Conservation (phyloP, 2,888 invertebrate species). For the Agonopterix alstromeriana region DNA sequence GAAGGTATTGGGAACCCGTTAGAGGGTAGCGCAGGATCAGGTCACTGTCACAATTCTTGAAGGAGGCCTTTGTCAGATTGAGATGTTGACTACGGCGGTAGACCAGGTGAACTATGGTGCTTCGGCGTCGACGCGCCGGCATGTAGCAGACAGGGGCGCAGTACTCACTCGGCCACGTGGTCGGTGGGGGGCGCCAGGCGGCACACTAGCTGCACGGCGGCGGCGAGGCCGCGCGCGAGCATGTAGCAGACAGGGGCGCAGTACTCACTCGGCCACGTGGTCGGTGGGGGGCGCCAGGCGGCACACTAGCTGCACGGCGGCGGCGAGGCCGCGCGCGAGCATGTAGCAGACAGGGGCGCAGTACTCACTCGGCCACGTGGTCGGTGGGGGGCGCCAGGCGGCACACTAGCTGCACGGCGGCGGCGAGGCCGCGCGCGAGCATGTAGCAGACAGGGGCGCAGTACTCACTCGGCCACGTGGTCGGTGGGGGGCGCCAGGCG, state of each 20-base stretch:
- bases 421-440: conserved; percentile 52
- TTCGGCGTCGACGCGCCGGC: not conserved
- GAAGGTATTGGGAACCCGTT: too few relatives aligned
- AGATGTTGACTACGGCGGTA: too few relatives aligned
- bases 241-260: conserved; percentile 75
- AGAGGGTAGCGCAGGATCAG: too few relatives aligned
- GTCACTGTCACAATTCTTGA: too few relatives aligned
- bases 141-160: not conserved
- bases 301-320: conserved; percentile 82
- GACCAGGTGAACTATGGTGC: too few relatives aligned
- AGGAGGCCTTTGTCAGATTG: too few relatives aligned
- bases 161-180: conserved; percentile 6
- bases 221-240: conserved; percentile 79
- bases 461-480: not conserved
- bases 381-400: conserved; percentile 81
- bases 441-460: not conserved
- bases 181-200: conserved; percentile 81
- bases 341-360: too few relatives aligned
- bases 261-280: conserved; percentile 67
- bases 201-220: conserved; percentile 82
- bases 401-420: conserved; percentile 82
- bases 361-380: not conserved
- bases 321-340: conserved; percentile 52
- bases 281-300: conserved; percentile 87
- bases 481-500: not conserved